Evolutionary conservation across 1,140 invertebrate genomes (phyloP), one percentile per base, ranked within the genome.

Genomic region (Drosophila nigrodunni): DNA sequence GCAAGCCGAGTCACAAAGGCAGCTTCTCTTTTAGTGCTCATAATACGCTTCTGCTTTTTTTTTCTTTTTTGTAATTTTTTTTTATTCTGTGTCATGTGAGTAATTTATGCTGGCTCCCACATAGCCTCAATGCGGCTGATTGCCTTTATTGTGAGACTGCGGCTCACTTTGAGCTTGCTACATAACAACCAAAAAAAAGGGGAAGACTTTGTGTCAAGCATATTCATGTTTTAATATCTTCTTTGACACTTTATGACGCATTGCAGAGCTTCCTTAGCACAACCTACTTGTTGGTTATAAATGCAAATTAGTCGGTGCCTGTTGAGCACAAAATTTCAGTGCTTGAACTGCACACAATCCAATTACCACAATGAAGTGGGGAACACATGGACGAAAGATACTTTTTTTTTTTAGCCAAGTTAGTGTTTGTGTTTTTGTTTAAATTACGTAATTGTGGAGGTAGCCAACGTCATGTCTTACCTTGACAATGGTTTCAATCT

Each of bases 41-140:
- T 77, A 60, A 30, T 30, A 30, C 25, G 25, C 25, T 30, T 30
- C 25, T 15, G 15, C 15, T 15, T 15, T 5, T 30, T 21, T 21
- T 21, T 21, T 21, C 18, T 30, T 30, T 30, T 30, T 30, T 30
- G 25, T 30, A 2, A 2, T 30, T 5, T 30, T 30, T 30, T 30
- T 6, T 30, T 6, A 5, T 55, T 82, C 74, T 77, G 52, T 86
- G 76, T 82, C 72, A 82, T 87, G 57, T 74, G 77, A 68, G 72
- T 88, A 87, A 87, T 88, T 87, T 79, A 70, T 73, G 82, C 67
- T 59, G 59, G 44, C 47, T 50, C 15, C 60, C 66, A 47, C 71
- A 78, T 11, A 41, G 9, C 10, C 54, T 68, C 46, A 77, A 47
- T 54, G 66, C 44, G 46, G 67, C 80, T 79, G 69, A 83, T 80